Evolutionary conservation across 2,888 invertebrate genomes (phyloP).

Genomic region (Syrista parreyssii): DNA sequence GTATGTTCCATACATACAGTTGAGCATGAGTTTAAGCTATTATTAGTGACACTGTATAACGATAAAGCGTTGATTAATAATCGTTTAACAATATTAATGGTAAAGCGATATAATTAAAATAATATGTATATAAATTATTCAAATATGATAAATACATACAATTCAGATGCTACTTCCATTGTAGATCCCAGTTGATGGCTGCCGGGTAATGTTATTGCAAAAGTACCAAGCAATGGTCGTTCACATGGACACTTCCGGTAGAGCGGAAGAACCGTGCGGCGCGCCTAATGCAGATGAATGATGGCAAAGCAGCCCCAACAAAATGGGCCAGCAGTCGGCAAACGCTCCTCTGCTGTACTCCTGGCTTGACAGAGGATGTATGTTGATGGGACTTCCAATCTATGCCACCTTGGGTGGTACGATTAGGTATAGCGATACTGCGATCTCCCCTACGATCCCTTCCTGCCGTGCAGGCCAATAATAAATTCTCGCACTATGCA

Average conservation of each 20-base stretch:
- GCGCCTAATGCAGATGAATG: conserved; percentile 15
- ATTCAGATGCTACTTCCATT: conserved; percentile 61
- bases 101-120: not conserved
- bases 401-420: conserved; percentile 66
- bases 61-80: not conserved
- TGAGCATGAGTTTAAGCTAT: not conserved
- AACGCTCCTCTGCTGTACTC: conserved; percentile 3
- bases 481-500: conserved; percentile 24
- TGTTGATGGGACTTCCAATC: conserved; percentile 62
- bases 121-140: not conserved
- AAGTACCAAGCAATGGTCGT: conserved; percentile 31
- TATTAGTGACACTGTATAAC: not conserved
- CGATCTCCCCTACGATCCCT: conserved; percentile 60
- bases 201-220: conserved; percentile 19
- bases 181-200: conserved; percentile 35
- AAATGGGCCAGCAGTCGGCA: not conserved
- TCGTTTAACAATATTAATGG: not conserved
- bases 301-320: conserved; percentile 2
- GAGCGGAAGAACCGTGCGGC: conserved; percentile 66
- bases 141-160: conserved; percentile 48
- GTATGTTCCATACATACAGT: not conserved
- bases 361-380: conserved; percentile 53
- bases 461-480: conserved; percentile 56
- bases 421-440: conserved; percentile 56
- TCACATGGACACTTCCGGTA: conserved; percentile 65